These are phyloP conservation scores for Enteromius fasciolatus DNA, from an alignment of 2,797 vertebrate genomes.

Conservation along the genomic window DNA sequence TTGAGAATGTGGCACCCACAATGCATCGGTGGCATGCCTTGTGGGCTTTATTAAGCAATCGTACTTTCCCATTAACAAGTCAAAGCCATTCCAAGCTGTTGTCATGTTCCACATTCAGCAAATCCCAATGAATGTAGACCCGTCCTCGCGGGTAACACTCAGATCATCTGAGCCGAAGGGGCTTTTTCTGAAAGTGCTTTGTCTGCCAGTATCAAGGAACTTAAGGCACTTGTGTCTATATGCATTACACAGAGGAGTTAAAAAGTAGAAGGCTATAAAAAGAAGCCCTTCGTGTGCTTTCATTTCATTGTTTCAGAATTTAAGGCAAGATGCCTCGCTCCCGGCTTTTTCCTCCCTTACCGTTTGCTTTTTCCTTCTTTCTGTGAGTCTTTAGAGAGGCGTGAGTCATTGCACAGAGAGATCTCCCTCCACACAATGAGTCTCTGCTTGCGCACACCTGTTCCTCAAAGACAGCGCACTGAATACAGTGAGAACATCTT, in stretches of 20 bases:
- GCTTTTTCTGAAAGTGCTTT: constrained; percentile 47
- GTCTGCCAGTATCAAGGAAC: constrained; percentile 51
- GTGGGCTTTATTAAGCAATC: constrained; percentile 57
- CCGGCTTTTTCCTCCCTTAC: constrained; percentile 43
- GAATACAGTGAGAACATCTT: neutral
- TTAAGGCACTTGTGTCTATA: constrained; percentile 55
- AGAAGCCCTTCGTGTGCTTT: constrained; percentile 50
- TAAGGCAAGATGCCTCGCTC: constrained; percentile 54
- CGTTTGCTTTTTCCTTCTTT: neutral
- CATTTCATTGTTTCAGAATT: constrained; percentile 57
- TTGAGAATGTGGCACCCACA: constrained; percentile 55
- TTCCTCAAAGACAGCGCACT: neutral
- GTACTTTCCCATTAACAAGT: constrained; percentile 45
- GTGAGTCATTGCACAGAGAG: constrained; percentile 14
- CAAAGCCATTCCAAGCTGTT: constrained; percentile 50
- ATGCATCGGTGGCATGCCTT: constrained; percentile 48
- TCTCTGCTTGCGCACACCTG: neutral
- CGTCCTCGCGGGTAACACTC: constrained; percentile 17
- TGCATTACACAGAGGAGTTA: constrained; percentile 53
- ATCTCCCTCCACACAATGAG: neutral
- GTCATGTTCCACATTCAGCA: constrained; percentile 53
- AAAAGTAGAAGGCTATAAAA: constrained; percentile 34
- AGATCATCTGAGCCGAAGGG: constrained; percentile 46
- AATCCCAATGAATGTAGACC: constrained; percentile 47
- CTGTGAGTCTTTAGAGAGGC: neutral